Evolutionary conservation across 37 sponge, comb jelly and placozoan species (phyloP), one percentile per base, ranked within the genome.

Genomic region (Hormiphora californensis): DNA sequence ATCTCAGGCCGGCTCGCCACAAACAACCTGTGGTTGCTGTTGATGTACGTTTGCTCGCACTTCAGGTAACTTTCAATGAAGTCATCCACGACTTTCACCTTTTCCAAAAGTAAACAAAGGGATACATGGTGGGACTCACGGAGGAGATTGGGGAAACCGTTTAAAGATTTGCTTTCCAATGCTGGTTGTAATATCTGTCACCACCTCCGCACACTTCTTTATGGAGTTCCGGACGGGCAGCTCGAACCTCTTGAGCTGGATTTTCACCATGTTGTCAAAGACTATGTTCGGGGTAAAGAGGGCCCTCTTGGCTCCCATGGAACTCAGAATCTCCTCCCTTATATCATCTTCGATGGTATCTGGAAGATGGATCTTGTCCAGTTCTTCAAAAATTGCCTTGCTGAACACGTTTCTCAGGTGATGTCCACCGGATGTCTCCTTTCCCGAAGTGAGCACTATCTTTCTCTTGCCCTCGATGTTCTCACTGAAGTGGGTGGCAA

Each of bases 11-110:
- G 32, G 28, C 35, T 38, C 28, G 21, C 28, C 9, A 39, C 17
- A 34, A 65, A 65, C 5, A 65, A 39, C 67, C 35, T 65, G 67
- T 65, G 67, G 67, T 65, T 65, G 21, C 19, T 65, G 37, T 65
- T 65, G 35, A 65, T 65, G 67, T 65, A 65, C 3, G 38, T 7
- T 30, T 36, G 32, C 67, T 65, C 67, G 35, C 67, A 65, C 67
- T 65, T 65, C 67, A 65, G 4, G 37, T 65, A 65, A 2, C 35
- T 34, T 1, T 25, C 67, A 3, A 65, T 11, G 67, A 65, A 65
- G 11, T 65, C 15, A 7, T 65, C 67, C 37, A 65, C 67, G 1
- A 17, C 67, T 19, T 30, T 15, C 8, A 39, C 35, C 17, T 65
- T 25, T 33, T 15, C 8, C 37, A 65, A 33, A 34, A 34, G 32